phyloP scores from a whole-genome alignment of 2,888 invertebrate genomes.

The Platycheirus rosarum region DNA sequence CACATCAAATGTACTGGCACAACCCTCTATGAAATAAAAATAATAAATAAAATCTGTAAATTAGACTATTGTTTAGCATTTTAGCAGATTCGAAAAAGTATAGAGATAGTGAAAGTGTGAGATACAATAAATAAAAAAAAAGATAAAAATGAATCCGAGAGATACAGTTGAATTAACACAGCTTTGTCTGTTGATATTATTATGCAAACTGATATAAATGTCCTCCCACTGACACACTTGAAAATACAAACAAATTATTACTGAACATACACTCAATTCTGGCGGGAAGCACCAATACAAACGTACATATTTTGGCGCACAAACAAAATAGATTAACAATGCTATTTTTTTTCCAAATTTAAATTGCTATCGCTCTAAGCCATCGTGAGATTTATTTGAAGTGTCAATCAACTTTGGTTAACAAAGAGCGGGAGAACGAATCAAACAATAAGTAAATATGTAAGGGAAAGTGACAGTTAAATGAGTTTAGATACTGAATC shows the following conservation, averaged over 20 bases:
- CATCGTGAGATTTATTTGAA: conserved; percentile 56
- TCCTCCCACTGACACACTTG: conserved; percentile 47
- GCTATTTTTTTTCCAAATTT: conserved; percentile 47
- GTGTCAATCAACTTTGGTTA: conserved; percentile 18
- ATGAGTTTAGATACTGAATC: conserved; percentile 47
- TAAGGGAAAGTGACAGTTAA: conserved; percentile 21
- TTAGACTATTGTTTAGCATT: conserved; percentile 56
- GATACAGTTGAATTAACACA: conserved; percentile 19
- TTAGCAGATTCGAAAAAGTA: conserved; percentile 35
- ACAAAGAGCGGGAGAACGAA: conserved; percentile 42
- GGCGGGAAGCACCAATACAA: conserved; percentile 50
- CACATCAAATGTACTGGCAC: conserved; percentile 73
- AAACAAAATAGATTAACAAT: conserved; percentile 52
- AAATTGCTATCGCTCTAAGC: conserved; percentile 65
- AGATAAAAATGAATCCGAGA: conserved; percentile 6
- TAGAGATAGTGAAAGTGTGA: conserved; percentile 58
- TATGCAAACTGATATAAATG: conserved; percentile 46
- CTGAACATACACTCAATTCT: conserved; percentile 34
- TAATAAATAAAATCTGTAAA: conserved; percentile 32
- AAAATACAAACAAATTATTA: conserved; percentile 11
- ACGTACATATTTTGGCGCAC: conserved; percentile 28
- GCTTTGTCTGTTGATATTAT: conserved; percentile 13
- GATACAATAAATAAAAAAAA: conserved; percentile 60
- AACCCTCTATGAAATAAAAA: conserved; percentile 33
- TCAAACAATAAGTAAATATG: conserved; percentile 24